phyloP scores from a whole-genome alignment of 37 sponge, comb jelly and placozoan species.

The Chondrilla cf. caribensis region DNA sequence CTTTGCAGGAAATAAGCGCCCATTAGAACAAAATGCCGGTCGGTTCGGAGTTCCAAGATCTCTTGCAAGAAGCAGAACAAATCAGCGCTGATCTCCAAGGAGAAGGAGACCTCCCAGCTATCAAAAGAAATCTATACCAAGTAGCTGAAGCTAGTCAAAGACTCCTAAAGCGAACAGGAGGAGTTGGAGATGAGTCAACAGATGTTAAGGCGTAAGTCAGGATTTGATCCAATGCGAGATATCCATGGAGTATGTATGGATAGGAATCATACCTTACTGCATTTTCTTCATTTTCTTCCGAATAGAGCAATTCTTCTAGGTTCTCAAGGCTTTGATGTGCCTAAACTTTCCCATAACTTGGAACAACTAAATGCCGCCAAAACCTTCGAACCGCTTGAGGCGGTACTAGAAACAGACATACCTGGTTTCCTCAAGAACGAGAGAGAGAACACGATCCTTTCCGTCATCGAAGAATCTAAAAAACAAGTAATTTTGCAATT shows the following conservation, averaged over 20 bases:
- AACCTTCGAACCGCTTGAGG: slow-evolving; percentile 86
- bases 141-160: slow-evolving; percentile 93
- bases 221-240: slow-evolving; percentile 26
- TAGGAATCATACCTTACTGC: not conserved
- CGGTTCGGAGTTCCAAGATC: slow-evolving; percentile 54
- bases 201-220: slow-evolving; percentile 85
- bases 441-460: slow-evolving; percentile 87
- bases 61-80: slow-evolving; percentile 88
- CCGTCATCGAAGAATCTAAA: slow-evolving; percentile 90
- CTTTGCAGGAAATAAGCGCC: not conserved
- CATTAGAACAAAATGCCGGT: slow-evolving; percentile 36
- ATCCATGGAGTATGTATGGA: slow-evolving; percentile 42
- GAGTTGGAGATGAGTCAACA: slow-evolving; percentile 43
- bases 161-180: slow-evolving; percentile 76
- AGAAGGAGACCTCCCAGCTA: slow-evolving; percentile 81
- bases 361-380: slow-evolving; percentile 88
- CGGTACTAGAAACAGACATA: slow-evolving; percentile 80
- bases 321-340: slow-evolving; percentile 91
- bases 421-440: slow-evolving; percentile 91
- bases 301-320: slow-evolving; percentile 88
- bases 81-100: slow-evolving; percentile 74
- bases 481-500: slow-evolving; percentile 62
- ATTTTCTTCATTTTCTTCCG: not conserved
- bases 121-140: slow-evolving; percentile 89
- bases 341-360: slow-evolving; percentile 80